These are phyloP conservation scores for human DNA, from an alignment of 2,113 vertebrate species.

Conservation along the genomic window GRCh38 chr18:29891001-29891500, in stretches of 20 bases:
- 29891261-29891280: background rate
- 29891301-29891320: background rate
- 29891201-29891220: too few species aligned
- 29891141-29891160: background rate
- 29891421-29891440: background rate
- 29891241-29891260: background rate
- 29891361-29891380: background rate
- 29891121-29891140: background rate
- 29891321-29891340: background rate
- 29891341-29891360: background rate
- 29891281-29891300: background rate
- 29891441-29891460: background rate
- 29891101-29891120: background rate
- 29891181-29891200: too few species aligned
- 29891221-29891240: background rate
- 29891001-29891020: background rate
- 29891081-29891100: background rate
- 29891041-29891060: background rate
- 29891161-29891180: background rate
- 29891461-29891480: background rate
- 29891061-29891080: background rate
- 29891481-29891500: background rate
- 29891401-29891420: background rate
- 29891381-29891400: background rate
- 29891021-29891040: background rate